Evolutionary conservation across 2,797 vertebrate species (phyloP).

Genomic region (Triplophysa bombifrons): DNA sequence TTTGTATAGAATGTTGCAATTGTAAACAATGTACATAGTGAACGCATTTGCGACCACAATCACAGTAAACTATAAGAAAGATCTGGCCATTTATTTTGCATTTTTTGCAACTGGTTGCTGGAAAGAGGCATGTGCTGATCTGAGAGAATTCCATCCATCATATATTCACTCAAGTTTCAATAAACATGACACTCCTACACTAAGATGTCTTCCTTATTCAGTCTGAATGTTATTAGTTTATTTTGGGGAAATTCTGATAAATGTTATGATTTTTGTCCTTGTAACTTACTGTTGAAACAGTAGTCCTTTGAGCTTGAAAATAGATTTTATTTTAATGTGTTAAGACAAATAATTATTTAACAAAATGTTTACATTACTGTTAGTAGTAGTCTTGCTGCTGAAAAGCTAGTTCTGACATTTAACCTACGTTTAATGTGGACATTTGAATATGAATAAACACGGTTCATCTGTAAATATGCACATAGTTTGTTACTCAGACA

Average conservation of each 20-base stretch:
- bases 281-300: too few relatives aligned
- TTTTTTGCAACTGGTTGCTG: conserved; percentile 53
- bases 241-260: neutral
- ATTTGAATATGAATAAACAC: too few relatives aligned
- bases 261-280: too few relatives aligned
- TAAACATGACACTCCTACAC: conserved; percentile 76
- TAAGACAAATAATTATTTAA: too few relatives aligned
- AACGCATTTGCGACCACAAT: conserved; percentile 82
- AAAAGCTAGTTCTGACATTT: too few relatives aligned
- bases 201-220: neutral
- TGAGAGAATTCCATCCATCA: conserved; percentile 72
- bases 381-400: too few relatives aligned
- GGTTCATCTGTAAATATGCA: too few relatives aligned
- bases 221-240: conserved; percentile 1
- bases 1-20: conserved; percentile 79
- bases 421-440: too few relatives aligned
- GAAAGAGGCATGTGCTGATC: conserved; percentile 72
- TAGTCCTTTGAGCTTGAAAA: too few relatives aligned
- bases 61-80: conserved; percentile 64
- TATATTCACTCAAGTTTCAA: conserved; percentile 74
- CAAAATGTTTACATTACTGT: too few relatives aligned
- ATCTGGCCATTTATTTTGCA: conserved; percentile 64
- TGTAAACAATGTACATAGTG: conserved; percentile 82
- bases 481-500: too few relatives aligned
- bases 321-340: too few relatives aligned